A percentile compares a stretch with the other conserved stretches of the same genome.
Conservation (phyloP, 2,113 vertebrate genomes). For the Rhea americana region DNA sequence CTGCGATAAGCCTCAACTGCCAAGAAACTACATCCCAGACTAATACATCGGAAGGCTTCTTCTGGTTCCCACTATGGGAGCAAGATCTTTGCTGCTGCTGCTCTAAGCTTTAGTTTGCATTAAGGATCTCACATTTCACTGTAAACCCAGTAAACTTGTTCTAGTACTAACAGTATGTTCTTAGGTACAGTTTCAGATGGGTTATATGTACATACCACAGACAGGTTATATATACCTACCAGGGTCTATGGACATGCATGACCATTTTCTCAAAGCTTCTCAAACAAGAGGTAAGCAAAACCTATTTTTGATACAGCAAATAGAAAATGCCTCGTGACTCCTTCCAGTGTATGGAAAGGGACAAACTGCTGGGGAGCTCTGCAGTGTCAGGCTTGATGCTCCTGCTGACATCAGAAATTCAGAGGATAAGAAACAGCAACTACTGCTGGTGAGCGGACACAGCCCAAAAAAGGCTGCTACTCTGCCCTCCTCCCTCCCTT, state of each 20-base stretch:
- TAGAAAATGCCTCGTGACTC: neutral
- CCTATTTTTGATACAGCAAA: neutral
- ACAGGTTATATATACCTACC: neutral
- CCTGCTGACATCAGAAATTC: neutral
- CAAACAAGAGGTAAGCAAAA: neutral
- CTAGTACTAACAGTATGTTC: neutral
- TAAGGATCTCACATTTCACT: neutral
- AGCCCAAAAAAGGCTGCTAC: neutral
- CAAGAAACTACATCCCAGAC: neutral
- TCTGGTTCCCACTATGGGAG: neutral
- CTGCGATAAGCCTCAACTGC: neutral
- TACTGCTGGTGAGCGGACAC: neutral
- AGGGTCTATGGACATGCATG: fast-evolving
- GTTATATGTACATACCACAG: neutral
- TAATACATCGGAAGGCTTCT: neutral
- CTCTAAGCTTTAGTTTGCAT: neutral
- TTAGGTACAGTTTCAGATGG: neutral
- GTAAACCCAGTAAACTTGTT: neutral
- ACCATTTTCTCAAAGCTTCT: neutral
- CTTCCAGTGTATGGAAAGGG: neutral
- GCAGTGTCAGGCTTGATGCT: neutral
- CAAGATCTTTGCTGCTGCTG: neutral
- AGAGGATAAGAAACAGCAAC: neutral
- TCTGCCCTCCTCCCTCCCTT: neutral
- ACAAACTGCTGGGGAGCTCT: neutral